phyloP scores from a whole-genome alignment of 2,797 vertebrate species.

The Euthynnus affinis region DNA sequence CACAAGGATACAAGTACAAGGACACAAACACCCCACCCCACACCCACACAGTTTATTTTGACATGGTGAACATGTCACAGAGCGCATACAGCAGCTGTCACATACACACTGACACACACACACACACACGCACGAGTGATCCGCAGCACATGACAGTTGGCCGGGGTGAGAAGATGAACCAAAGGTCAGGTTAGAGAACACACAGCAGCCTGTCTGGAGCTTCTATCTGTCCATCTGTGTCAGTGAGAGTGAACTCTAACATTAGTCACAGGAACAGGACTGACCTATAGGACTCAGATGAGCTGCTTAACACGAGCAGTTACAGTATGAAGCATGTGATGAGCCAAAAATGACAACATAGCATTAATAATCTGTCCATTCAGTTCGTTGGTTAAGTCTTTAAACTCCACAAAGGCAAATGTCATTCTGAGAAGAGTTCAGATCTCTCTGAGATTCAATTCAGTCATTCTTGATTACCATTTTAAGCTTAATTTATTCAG shows the following conservation, averaged over 20 bases:
- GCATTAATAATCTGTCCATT: background rate
- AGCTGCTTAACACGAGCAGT: background rate
- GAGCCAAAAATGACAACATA: background rate
- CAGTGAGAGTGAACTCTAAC: background rate
- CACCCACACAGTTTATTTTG: background rate
- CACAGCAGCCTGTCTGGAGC: slow-evolving; percentile 18
- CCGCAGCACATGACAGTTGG: slow-evolving; percentile 30
- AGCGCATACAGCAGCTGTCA: background rate
- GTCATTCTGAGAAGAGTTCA: background rate
- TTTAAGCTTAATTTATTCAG: too few relatives aligned
- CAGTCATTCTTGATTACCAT: background rate
- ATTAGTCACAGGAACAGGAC: slow-evolving; percentile 11
- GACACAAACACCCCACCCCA: background rate
- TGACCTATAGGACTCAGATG: background rate
- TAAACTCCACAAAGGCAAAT: too few relatives aligned
- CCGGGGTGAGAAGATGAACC: slow-evolving; percentile 26
- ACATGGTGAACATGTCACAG: background rate
- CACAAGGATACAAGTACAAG: background rate
- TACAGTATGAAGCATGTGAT: background rate
- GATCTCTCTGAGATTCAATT: background rate
- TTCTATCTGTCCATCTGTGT: slow-evolving; percentile 48
- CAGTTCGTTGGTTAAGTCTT: background rate
- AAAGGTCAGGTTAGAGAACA: slow-evolving; percentile 45
- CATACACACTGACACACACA: background rate
- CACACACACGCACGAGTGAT: background rate